Conservation (phyloP, 2,888 invertebrate genomes). For the Drepana falcataria region DNA sequence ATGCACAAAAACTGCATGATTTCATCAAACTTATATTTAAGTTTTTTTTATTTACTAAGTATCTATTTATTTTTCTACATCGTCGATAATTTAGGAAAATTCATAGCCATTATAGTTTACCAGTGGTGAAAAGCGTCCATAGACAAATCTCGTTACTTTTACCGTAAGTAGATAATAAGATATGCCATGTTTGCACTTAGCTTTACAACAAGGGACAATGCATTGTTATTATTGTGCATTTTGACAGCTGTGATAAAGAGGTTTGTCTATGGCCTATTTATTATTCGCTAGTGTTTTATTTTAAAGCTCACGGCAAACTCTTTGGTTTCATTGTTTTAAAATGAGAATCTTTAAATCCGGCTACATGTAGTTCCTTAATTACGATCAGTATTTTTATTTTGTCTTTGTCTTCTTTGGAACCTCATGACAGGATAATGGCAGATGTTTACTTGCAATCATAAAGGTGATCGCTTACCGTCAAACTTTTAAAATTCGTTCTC, state of each 20-base stretch:
- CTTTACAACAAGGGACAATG: constrained; percentile 65
- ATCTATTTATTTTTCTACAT: constrained; percentile 52
- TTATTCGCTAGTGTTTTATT: constrained; percentile 32
- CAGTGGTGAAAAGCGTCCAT: constrained; percentile 47
- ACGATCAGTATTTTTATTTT: constrained; percentile 66
- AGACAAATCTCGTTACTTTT: constrained; percentile 68
- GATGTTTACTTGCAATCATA: not conserved
- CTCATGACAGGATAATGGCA: not conserved
- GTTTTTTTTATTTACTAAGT: constrained; percentile 34
- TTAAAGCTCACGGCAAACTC: constrained; percentile 20
- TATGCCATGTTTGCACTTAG: constrained; percentile 69
- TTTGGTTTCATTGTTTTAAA: constrained; percentile 22
- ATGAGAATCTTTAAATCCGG: constrained; percentile 38
- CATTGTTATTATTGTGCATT: constrained; percentile 65
- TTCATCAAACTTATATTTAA: constrained; percentile 6
- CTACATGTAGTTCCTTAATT: constrained; percentile 74
- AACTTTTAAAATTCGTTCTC: no score
- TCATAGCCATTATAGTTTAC: constrained; percentile 50
- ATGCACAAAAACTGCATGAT: not conserved
- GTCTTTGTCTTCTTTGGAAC: constrained; percentile 21
- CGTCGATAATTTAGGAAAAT: constrained; percentile 57
- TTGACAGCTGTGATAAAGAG: constrained; percentile 75
- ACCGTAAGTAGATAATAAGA: constrained; percentile 73
- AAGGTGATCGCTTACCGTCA: not conserved
- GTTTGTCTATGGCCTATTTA: constrained; percentile 64